Conservation (phyloP, 2,888 invertebrate genomes). For the Polymixis flavicincta region DNA sequence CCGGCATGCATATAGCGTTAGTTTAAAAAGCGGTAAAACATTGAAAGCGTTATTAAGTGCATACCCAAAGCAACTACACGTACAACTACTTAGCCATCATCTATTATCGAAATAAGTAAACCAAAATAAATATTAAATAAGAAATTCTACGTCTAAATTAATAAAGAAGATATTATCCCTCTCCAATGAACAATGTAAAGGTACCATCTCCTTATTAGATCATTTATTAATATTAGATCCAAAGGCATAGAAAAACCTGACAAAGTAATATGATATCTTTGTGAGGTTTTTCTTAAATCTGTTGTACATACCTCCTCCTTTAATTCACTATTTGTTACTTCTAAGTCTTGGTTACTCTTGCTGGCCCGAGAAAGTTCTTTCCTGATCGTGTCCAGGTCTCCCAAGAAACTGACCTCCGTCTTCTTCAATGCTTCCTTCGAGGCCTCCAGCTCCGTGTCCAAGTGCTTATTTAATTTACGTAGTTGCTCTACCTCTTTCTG, state of each 20-base stretch:
- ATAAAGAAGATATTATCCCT: conserved; percentile 23
- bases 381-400: conserved; percentile 88
- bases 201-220: conserved; percentile 41
- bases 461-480: conserved; percentile 80
- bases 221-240: conserved; percentile 24
- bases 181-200: conserved; percentile 39
- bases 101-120: conserved; percentile 39
- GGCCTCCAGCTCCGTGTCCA: conserved; percentile 87
- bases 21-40: conserved; percentile 68
- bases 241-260: background rate
- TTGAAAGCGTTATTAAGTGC: conserved; percentile 73
- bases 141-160: conserved; percentile 24
- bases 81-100: conserved; percentile 44
- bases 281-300: background rate
- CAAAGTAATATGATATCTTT: background rate
- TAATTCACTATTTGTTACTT: conserved; percentile 92
- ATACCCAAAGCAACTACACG: conserved; percentile 71
- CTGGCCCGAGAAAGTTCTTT: conserved; percentile 88
- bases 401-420: conserved; percentile 83
- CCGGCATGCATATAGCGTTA: conserved; percentile 74
- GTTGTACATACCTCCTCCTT: conserved; percentile 91
- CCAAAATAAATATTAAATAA: conserved; percentile 22
- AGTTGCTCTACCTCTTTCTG: conserved; percentile 84
- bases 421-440: conserved; percentile 86
- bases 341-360: conserved; percentile 91